A percentile compares a stretch with the other conserved stretches of the same genome.
Conservation (phyloP, 2,888 invertebrate genomes). For the Drosophila merina region DNA sequence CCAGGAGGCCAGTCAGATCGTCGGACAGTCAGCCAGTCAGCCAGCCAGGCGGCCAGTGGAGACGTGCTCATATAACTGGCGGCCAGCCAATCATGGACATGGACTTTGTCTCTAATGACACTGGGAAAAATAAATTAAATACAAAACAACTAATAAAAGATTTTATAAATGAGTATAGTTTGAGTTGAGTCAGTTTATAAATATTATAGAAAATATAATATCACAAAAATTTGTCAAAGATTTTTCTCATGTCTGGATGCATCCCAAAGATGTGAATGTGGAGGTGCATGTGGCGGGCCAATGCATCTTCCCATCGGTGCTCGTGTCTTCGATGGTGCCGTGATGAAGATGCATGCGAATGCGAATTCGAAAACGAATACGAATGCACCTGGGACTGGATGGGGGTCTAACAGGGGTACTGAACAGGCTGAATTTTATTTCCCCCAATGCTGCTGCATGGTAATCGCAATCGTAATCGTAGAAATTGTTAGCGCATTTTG, state of each 20-base stretch:
- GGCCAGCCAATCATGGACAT: constrained; percentile 78
- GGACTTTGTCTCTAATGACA: constrained; percentile 6
- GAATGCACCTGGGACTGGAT: constrained; percentile 10
- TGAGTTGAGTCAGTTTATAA: no score
- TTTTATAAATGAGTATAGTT: no score
- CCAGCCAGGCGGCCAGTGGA: constrained; percentile 17
- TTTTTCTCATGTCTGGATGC: not conserved
- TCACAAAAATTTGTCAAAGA: not conserved
- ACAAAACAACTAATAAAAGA: not conserved
- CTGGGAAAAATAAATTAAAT: not conserved
- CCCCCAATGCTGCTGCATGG: constrained; percentile 52
- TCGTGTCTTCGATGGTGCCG: constrained; percentile 23
- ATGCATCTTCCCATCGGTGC: constrained; percentile 59
- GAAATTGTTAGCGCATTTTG: constrained; percentile 80
- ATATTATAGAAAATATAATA: not conserved
- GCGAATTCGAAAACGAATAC: constrained; percentile 24
- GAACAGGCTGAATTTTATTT: constrained; percentile 52
- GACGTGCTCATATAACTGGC: constrained; percentile 62
- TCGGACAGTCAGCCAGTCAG: not conserved
- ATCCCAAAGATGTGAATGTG: constrained; percentile 4
- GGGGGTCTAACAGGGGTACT: not conserved
- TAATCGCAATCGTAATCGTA: constrained; percentile 75
- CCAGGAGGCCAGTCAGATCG: not conserved
- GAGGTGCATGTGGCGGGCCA: constrained; percentile 62
- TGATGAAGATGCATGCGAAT: constrained; percentile 71